Conservation (phyloP, 2,113 vertebrate genomes). For the Rana temporaria region DNA sequence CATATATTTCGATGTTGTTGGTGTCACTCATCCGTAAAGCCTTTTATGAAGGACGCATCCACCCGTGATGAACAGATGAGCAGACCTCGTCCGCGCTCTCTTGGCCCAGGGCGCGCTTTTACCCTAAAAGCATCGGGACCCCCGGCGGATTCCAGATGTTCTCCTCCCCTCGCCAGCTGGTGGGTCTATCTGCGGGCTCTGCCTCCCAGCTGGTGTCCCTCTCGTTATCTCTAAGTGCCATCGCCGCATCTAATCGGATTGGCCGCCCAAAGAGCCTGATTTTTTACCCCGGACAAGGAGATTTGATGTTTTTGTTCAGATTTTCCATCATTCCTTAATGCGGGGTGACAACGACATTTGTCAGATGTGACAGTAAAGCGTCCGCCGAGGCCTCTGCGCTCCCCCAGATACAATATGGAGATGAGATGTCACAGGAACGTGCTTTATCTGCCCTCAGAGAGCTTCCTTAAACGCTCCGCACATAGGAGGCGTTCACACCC, state of each 20-base stretch:
- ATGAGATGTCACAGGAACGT: not conserved
- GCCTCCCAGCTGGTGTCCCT: conserved; percentile 74
- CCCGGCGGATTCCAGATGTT: conserved; percentile 72
- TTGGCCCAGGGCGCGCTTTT: conserved; percentile 66
- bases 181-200: conserved; percentile 65
- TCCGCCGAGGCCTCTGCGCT: not conserved
- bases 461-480: not conserved
- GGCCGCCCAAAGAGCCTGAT: conserved; percentile 67
- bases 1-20: not conserved
- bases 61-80: conserved; percentile 72
- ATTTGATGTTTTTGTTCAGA: conserved; percentile 39
- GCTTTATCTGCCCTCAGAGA: conserved; percentile 1
- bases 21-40: conserved; percentile 54
- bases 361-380: not conserved
- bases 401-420: not conserved
- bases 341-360: not conserved
- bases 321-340: conserved; percentile 53
- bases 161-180: conserved; percentile 68
- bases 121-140: conserved; percentile 74
- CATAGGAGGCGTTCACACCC: not conserved
- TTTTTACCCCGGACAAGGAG: conserved; percentile 60
- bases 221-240: conserved; percentile 72
- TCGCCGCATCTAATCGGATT: conserved; percentile 73
- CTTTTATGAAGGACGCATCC: conserved; percentile 1
- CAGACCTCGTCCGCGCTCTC: conserved; percentile 56